Evolutionary conservation across 2,797 vertebrate species (phyloP).

Genomic region (Chelon labrosus): DNA sequence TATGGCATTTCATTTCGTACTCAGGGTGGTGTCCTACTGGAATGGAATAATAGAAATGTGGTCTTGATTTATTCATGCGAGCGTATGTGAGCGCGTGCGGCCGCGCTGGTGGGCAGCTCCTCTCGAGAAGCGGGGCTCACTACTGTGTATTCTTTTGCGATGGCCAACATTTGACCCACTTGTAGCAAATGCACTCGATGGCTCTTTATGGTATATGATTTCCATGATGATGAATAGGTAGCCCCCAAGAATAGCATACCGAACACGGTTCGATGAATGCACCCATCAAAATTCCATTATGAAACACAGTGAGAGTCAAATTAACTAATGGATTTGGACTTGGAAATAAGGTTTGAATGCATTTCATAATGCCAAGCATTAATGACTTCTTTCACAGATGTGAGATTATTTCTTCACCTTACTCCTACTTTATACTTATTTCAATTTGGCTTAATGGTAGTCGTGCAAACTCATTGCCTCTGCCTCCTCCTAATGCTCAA

Average conservation of each 20-base stretch:
- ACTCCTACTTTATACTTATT: constrained; percentile 37
- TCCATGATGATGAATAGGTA: constrained; percentile 66
- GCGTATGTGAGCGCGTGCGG: constrained; percentile 61
- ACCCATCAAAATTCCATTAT: constrained; percentile 66
- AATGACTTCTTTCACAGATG: constrained; percentile 51
- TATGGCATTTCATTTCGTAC: constrained; percentile 74
- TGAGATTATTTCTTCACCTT: constrained; percentile 33
- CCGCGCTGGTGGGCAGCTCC: constrained; percentile 42
- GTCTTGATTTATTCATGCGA: constrained; percentile 77
- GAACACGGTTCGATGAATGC: constrained; percentile 59
- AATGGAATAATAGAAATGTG: constrained; percentile 69
- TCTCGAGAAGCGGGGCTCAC: constrained; percentile 45
- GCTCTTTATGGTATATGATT: constrained; percentile 61
- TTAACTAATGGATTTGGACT: constrained; percentile 63
- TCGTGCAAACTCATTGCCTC: constrained; percentile 25
- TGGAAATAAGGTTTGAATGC: constrained; percentile 58
- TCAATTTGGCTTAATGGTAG: constrained; percentile 53
- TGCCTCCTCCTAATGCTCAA: constrained; percentile 36
- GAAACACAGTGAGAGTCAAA: constrained; percentile 48
- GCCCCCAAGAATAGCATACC: constrained; percentile 43
- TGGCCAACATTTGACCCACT: constrained; percentile 74
- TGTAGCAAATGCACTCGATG: constrained; percentile 49
- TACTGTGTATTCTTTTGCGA: constrained; percentile 57
- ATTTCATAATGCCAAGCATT: constrained; percentile 53
- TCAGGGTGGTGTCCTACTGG: constrained; percentile 70